Percentiles rank a stretch among this genome's conserved stretches.
phyloP scores from a whole-genome alignment of 2,888 invertebrate species.

The Tetropium fuscum region DNA sequence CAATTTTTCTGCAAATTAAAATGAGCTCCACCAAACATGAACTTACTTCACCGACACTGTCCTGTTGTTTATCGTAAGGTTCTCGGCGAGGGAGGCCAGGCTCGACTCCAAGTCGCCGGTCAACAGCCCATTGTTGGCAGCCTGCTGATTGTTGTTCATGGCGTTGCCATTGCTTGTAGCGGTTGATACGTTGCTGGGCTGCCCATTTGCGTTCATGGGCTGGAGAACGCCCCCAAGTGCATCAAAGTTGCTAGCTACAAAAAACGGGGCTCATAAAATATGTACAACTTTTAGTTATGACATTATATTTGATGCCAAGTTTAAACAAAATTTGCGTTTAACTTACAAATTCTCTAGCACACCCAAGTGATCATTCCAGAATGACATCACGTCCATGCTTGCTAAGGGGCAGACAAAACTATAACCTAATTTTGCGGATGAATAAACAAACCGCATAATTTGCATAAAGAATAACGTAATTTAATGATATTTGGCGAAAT shows the following conservation, averaged over 20 bases:
- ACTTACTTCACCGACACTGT: slow-evolving; percentile 79
- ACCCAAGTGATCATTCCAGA: no score
- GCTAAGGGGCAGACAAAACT: no score
- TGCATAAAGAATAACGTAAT: no score
- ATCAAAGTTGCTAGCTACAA: slow-evolving; percentile 72
- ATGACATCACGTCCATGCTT: no score
- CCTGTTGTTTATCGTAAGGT: slow-evolving; percentile 86
- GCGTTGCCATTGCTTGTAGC: slow-evolving; percentile 41
- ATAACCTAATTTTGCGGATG: no score
- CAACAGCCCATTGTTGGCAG: slow-evolving; percentile 72
- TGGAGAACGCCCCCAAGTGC: slow-evolving; percentile 79
- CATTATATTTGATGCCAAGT: no score
- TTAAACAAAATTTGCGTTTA: no score
- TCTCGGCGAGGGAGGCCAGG: slow-evolving; percentile 92
- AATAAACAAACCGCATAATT: no score
- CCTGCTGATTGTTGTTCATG: slow-evolving; percentile 53
- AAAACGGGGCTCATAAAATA: no score
- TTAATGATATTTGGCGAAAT: no score
- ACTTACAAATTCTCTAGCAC: no score
- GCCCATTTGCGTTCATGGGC: slow-evolving; percentile 65
- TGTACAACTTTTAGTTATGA: no score
- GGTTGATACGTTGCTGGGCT: slow-evolving; percentile 41
- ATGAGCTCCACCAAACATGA: slow-evolving; percentile 50
- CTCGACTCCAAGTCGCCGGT: slow-evolving; percentile 96
- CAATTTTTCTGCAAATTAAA: background rate